phyloP scores from a whole-genome alignment of 2,113 vertebrate genomes.

The Pica pica region DNA sequence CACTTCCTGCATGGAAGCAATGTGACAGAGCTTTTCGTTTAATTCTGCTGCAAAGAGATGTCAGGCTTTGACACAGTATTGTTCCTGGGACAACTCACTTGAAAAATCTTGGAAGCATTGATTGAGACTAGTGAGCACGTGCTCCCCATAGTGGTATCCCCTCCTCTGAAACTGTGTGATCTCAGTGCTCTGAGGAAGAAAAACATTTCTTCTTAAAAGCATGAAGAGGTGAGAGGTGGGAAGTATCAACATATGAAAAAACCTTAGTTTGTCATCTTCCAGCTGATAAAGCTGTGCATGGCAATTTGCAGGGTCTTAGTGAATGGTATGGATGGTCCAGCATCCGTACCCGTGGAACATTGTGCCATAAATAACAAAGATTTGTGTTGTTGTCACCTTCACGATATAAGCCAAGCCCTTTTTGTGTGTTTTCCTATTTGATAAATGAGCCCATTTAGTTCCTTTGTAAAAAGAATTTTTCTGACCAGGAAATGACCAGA shows the following conservation, averaged over 20 bases:
- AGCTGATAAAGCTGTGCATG: background rate
- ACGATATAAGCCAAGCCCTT: background rate
- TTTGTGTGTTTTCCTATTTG: background rate
- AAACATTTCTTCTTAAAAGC: background rate
- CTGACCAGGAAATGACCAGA: background rate
- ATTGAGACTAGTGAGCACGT: background rate
- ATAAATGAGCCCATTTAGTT: conserved; percentile 5
- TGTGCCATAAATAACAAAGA: background rate
- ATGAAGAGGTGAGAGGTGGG: background rate
- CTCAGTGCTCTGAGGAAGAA: background rate
- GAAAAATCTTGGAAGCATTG: background rate
- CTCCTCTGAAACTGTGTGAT: background rate
- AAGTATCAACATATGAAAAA: background rate
- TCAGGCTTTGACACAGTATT: background rate
- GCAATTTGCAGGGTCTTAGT: background rate
- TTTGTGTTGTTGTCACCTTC: background rate
- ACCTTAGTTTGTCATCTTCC: background rate
- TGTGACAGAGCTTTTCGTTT: background rate
- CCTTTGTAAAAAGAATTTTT: background rate
- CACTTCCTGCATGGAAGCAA: background rate
- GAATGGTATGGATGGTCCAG: background rate
- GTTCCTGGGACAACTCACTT: background rate
- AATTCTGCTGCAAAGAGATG: background rate
- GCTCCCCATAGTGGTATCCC: background rate
- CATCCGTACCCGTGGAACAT: background rate